These are phyloP conservation scores for Cynaeus angustus DNA, from an alignment of 2,888 invertebrate species.

Conservation along the genomic window DNA sequence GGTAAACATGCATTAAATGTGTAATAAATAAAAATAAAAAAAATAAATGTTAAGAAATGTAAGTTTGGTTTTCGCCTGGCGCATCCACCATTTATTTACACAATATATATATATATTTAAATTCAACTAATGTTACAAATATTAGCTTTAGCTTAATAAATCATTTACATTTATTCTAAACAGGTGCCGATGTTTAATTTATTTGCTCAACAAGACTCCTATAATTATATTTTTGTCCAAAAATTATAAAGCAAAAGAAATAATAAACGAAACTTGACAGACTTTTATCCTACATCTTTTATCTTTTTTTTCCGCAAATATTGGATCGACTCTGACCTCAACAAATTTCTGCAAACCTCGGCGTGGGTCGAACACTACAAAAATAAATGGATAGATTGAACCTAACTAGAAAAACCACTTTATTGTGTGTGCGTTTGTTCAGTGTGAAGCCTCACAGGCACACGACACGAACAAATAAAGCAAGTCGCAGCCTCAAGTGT, in stretches of 20 bases:
- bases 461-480: slow-evolving; percentile 49
- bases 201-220: no score
- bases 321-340: neutral
- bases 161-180: no score
- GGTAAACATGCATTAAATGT: slow-evolving; percentile 26
- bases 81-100: slow-evolving; percentile 4
- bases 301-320: neutral
- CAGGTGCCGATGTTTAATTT: no score
- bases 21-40: neutral
- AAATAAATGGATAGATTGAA: slow-evolving; percentile 33
- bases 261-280: no score
- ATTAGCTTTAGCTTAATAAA: no score
- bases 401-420: slow-evolving; percentile 48
- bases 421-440: slow-evolving; percentile 38
- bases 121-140: no score
- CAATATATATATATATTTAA: no score
- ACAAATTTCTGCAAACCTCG: neutral
- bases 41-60: neutral
- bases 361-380: neutral
- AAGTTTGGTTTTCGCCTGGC: neutral
- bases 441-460: slow-evolving; percentile 17
- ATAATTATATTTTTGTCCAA: no score
- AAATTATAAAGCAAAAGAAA: no score
- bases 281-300: neutral
- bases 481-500: slow-evolving; percentile 56